Evolutionary conservation across 2,888 invertebrate species (phyloP).

Genomic region (Prenolepis imparis): DNA sequence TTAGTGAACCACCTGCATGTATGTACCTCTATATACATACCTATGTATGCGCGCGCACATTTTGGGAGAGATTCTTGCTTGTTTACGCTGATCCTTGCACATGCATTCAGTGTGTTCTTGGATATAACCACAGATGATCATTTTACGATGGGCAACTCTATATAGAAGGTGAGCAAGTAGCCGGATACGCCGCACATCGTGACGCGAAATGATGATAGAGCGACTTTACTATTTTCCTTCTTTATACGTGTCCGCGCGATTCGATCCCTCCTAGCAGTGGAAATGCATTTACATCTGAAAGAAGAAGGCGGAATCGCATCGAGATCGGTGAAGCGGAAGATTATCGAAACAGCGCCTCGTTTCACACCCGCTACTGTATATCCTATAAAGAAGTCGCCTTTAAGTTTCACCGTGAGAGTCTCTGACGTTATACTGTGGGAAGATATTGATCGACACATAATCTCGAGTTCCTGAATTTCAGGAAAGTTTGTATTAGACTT

Average conservation of each 20-base stretch:
- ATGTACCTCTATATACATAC: too few relatives aligned
- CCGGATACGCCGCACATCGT: neutral
- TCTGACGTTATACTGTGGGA: neutral
- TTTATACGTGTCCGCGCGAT: constrained; percentile 21
- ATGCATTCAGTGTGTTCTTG: neutral
- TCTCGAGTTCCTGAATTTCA: constrained; percentile 7
- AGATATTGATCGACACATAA: constrained; percentile 20
- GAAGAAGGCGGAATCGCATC: constrained; percentile 29
- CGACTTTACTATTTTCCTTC: constrained; percentile 38
- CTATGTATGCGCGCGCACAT: neutral
- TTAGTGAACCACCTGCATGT: constrained; percentile 22
- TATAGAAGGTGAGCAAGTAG: constrained; percentile 4
- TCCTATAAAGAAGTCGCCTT: constrained; percentile 39
- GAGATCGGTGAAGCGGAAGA: constrained; percentile 29
- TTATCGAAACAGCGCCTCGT: constrained; percentile 9
- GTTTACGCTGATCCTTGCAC: neutral
- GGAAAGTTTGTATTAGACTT: neutral
- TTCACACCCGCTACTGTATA: constrained; percentile 28
- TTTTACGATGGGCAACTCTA: neutral
- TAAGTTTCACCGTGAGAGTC: constrained; percentile 10
- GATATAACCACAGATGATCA: neutral
- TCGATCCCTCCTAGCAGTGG: constrained; percentile 29
- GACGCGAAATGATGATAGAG: constrained; percentile 31
- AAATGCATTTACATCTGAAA: constrained; percentile 55
- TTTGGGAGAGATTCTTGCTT: neutral